Evolutionary conservation across 1,140 invertebrate genomes (phyloP).

Genomic region (Hormaphis cornu): DNA sequence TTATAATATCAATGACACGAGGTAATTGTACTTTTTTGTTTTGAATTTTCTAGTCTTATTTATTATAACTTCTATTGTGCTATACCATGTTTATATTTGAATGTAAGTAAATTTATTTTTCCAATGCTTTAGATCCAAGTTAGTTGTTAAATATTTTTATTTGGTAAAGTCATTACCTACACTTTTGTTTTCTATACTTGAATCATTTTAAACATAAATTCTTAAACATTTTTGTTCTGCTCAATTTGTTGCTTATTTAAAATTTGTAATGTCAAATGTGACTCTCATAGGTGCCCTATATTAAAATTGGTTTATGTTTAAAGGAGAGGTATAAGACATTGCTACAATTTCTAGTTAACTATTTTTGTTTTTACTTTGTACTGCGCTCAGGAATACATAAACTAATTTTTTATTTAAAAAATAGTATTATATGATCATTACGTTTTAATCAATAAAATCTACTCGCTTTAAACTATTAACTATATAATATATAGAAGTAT

Average conservation of each 20-base stretch:
- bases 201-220: too few species aligned
- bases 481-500: too few species aligned
- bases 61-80: background rate
- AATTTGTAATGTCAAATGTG: background rate
- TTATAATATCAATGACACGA: background rate
- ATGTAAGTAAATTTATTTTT: background rate
- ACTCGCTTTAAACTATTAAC: too few species aligned
- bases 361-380: background rate
- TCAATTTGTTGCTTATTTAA: background rate
- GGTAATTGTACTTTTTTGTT: background rate
- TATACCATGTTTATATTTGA: background rate
- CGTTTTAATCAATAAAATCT: background rate
- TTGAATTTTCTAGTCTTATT: background rate
- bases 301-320: background rate
- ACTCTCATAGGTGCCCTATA: background rate
- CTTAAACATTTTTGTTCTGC: background rate
- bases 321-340: constrained; percentile 3
- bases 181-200: too few species aligned
- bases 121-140: background rate
- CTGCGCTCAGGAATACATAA: background rate
- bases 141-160: constrained; percentile 1
- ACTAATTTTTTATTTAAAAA: background rate
- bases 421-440: background rate
- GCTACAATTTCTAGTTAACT: background rate
- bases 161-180: too few species aligned